Base-by-base conservation (phyloP, 2,888 invertebrate species). In the Cephus runcator region DNA sequence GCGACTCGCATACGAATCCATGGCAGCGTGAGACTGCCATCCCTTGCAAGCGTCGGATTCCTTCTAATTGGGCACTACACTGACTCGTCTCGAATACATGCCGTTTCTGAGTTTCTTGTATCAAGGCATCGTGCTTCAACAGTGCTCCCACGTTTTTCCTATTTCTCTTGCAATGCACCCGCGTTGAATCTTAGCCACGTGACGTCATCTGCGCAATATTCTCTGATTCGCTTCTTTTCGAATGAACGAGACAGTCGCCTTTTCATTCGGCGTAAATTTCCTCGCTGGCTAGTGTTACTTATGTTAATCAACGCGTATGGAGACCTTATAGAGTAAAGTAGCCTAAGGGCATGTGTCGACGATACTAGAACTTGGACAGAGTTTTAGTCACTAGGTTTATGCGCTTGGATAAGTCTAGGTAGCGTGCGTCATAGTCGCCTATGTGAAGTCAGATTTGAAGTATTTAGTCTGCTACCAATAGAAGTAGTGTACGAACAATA, bases 1-100 rank as follows among this genome's bases (percentile, higher is more conserved):
- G 89, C 89, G 89, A 89, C 89, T 85, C 85, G 86, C 86, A 87
- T 87, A 87, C 85, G 86, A 85, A 87, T 84, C 82, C 77, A 79
- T 78, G 78, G 79, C 82, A 85, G 84, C 86, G 85, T 85, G 86
- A 84, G 86, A 83, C 82, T 84, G 82, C 82, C 83, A 83, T 83
- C 81, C 86, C 82, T 79, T 82, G 56, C 56, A 82, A 82, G 82
- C 84, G 81, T 85, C 82, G 86, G 85, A 85, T 85, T 83, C 83
- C 86, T 85, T 87, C 87, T 87, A 88, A 88, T 88, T 88, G 88
- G 88, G 86, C 86, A 84, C 81, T 83, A 79, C 78, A 75, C 76
- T 75, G 78, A 69, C 56, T 69, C 69, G 75, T 31, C 40, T 79
- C 77, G 77, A 30, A 68, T 40, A 69, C 77, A 79, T 75, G 78